phyloP scores from a whole-genome alignment of 2,113 vertebrate genomes.

The Scytalopus superciliaris region DNA sequence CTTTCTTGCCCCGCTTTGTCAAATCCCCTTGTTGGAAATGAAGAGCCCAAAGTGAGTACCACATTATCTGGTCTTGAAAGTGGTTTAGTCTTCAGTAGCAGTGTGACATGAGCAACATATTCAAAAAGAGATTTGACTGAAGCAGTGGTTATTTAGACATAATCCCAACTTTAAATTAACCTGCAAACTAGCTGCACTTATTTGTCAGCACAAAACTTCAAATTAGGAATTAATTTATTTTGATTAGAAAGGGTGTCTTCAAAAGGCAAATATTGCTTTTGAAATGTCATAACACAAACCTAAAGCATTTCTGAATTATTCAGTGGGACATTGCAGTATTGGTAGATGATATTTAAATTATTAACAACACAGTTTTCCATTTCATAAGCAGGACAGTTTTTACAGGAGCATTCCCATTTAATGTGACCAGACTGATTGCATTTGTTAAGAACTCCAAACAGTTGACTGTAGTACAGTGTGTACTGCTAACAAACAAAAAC shows the following conservation, averaged over 20 bases:
- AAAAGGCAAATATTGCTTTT: conserved; percentile 53
- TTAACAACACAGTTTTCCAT: conserved; percentile 5
- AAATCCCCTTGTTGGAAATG: neutral
- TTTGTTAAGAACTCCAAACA: neutral
- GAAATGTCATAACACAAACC: conserved; percentile 4
- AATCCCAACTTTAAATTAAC: neutral
- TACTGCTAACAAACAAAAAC: neutral
- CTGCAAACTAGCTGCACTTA: neutral
- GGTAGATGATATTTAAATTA: conserved; percentile 30
- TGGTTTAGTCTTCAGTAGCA: neutral
- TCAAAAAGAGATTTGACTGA: neutral
- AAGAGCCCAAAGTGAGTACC: neutral
- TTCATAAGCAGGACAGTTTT: conserved; percentile 35
- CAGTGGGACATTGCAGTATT: neutral
- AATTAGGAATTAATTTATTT: conserved; percentile 38
- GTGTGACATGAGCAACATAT: neutral
- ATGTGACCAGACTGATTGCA: neutral
- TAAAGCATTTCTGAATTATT: conserved; percentile 29
- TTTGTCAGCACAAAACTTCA: neutral
- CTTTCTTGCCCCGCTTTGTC: neutral
- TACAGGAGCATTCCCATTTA: conserved; percentile 10
- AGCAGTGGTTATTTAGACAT: neutral
- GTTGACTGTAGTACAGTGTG: neutral
- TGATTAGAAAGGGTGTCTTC: conserved; percentile 15
- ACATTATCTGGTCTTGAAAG: neutral